phyloP scores from a whole-genome alignment of 2,888 invertebrate genomes.

The Protophormia terraenovae region DNA sequence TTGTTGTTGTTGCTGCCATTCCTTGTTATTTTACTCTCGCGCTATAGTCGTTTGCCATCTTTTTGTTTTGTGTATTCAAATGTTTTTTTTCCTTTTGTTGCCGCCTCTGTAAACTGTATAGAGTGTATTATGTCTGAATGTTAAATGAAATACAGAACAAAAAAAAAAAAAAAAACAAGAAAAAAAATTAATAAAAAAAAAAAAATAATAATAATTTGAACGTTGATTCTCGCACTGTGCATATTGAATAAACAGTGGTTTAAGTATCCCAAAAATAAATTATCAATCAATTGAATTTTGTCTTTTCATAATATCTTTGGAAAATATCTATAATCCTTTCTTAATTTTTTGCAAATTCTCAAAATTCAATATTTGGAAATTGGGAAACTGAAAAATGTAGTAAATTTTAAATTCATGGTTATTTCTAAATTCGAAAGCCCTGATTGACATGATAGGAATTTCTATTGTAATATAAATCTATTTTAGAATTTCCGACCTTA shows the following conservation, averaged over 20 bases:
- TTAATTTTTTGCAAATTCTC: too few species aligned
- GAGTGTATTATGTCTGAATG: constrained; percentile 51
- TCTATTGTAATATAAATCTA: too few species aligned
- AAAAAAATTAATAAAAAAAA: constrained; percentile 28
- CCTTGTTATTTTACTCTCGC: constrained; percentile 16
- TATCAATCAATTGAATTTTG: too few species aligned
- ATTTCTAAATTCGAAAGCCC: too few species aligned
- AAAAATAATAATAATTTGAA: constrained; percentile 38
- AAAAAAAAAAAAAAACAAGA: constrained; percentile 1
- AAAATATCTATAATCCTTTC: too few species aligned
- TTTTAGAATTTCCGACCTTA: too few species aligned
- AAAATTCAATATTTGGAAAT: too few species aligned
- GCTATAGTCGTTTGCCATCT: constrained; percentile 55
- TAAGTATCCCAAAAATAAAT: neutral
- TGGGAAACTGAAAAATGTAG: too few species aligned
- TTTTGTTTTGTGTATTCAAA: constrained; percentile 51
- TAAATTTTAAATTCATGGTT: too few species aligned
- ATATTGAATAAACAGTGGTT: constrained; percentile 52
- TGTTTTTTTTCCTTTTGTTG: constrained; percentile 55
- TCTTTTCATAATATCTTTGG: too few species aligned
- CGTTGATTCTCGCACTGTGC: constrained; percentile 39
- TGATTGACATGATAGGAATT: too few species aligned
- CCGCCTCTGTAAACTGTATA: constrained; percentile 61
- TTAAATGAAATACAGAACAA: constrained; percentile 17
- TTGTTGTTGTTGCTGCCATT: constrained; percentile 17